A percentile compares a stretch with the other conserved stretches of the same genome.
phyloP scores from a whole-genome alignment of 2,888 invertebrate genomes.

The Drosophila anceps region DNA sequence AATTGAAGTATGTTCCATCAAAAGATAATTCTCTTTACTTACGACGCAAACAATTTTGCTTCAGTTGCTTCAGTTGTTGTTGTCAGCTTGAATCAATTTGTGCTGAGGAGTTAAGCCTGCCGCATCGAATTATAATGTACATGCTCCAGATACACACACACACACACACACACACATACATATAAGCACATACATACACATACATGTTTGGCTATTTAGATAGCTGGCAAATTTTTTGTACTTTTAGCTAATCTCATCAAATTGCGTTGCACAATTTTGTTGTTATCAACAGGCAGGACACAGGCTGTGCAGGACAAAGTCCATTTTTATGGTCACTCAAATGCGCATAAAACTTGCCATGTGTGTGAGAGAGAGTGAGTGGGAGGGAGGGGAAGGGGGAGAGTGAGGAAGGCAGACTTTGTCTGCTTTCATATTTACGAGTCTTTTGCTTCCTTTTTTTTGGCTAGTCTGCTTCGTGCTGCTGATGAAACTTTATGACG shows the following conservation, averaged over 20 bases:
- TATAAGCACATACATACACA: background rate
- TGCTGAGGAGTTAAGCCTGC: constrained; percentile 27
- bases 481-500: constrained; percentile 84
- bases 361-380: constrained; percentile 17
- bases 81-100: constrained; percentile 55
- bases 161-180: background rate
- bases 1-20: constrained; percentile 2
- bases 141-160: constrained; percentile 32
- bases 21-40: constrained; percentile 28
- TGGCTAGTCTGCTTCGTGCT: constrained; percentile 41
- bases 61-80: constrained; percentile 1
- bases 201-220: constrained; percentile 1
- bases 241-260: constrained; percentile 66
- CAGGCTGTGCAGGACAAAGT: constrained; percentile 37
- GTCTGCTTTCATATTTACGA: constrained; percentile 68
- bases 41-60: constrained; percentile 14
- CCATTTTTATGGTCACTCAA: constrained; percentile 76
- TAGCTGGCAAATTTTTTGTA: constrained; percentile 12
- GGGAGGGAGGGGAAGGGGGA: constrained; percentile 12
- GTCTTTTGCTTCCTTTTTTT: constrained; percentile 19
- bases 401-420: constrained; percentile 10
- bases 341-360: constrained; percentile 68
- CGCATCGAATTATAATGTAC: constrained; percentile 65
- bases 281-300: constrained; percentile 65
- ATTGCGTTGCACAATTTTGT: constrained; percentile 68